Evolutionary conservation across 1,140 invertebrate species (phyloP).

Genomic region (Coptotermes formosanus): DNA sequence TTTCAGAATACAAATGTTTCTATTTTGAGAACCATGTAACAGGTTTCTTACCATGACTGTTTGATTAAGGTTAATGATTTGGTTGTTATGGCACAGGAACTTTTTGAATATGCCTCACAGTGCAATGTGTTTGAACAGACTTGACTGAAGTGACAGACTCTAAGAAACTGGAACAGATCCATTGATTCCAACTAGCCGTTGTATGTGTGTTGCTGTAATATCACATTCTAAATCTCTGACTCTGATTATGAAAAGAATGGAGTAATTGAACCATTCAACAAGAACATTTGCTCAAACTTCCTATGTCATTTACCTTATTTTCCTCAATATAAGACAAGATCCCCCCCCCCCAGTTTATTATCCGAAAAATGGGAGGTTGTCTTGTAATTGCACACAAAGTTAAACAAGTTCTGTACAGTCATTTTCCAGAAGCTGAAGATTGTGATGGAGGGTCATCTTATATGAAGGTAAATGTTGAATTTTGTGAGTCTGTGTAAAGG

Average conservation of each 20-base stretch:
- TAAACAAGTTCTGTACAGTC: too few relatives aligned
- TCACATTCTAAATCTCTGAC: not conserved
- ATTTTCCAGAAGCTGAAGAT: too few relatives aligned
- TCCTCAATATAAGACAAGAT: too few relatives aligned
- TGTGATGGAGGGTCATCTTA: too few relatives aligned
- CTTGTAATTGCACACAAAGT: too few relatives aligned
- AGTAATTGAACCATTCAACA: not conserved
- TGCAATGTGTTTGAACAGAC: not conserved
- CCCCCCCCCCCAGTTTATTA: too few relatives aligned
- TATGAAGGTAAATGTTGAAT: not conserved
- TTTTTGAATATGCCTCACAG: not conserved
- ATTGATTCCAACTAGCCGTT: not conserved
- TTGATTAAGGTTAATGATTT: not conserved
- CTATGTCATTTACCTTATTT: not conserved
- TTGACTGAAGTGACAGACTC: not conserved
- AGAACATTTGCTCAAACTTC: not conserved
- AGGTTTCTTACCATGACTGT: not conserved
- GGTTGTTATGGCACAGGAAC: not conserved
- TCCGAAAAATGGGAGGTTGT: too few relatives aligned
- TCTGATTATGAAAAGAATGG: not conserved
- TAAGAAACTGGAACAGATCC: not conserved
- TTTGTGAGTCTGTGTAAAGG: not conserved
- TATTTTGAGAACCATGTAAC: not conserved
- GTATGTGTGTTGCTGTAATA: not conserved
- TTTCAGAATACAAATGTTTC: not conserved